Base-by-base conservation (phyloP, 2,113 vertebrate species). In the Acanthochromis polyacanthus region DNA sequence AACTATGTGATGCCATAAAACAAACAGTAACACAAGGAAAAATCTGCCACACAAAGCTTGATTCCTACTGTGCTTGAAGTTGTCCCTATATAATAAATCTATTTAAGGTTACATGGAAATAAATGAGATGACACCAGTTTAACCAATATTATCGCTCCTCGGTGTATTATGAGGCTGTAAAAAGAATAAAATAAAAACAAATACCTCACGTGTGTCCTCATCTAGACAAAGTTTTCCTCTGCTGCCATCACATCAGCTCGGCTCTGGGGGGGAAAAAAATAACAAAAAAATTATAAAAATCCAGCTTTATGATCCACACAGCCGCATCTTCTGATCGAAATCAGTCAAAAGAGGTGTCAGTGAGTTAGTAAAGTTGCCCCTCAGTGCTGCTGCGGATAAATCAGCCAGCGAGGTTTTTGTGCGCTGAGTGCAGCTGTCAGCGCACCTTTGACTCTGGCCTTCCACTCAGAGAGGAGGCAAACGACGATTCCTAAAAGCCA, bases 401-500 rank as follows among this genome's bases (percentile, higher is more conserved):
- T 25, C 25, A 25, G 25, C 23, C 38, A 65, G 61, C 38, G 55
- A 20, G 55, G 66, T 66, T 60, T 71, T 68, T 43, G 70, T 71
- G 10, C 40, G 8, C 60, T 28, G 32, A 56, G 48, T 38, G 69
- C 78, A 88, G 80, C 85, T 80, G 84, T 61, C 75, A 57, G 67
- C 46, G 82, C 87, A 91, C 89, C 84, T 92, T 90, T 93, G 87
- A 89, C 90, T 90, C 86, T 22, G 89, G 86, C 92, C 88, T 89
- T 81, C 76, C 87, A 73, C 75, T 63, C 70, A 59, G 71, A 79
- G 81, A 75, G 55, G 83, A 73, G 68, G 83, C 87, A 75, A 83
- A 81, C 68, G 88, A 89, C 87, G 88, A 83, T 74, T 90, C 79
- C 83, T 86, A 84, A 86, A 87, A 81, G 45, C 86, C 89, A 80